Base-by-base conservation (phyloP, 2,888 invertebrate genomes). In the Hyles lineata region DNA sequence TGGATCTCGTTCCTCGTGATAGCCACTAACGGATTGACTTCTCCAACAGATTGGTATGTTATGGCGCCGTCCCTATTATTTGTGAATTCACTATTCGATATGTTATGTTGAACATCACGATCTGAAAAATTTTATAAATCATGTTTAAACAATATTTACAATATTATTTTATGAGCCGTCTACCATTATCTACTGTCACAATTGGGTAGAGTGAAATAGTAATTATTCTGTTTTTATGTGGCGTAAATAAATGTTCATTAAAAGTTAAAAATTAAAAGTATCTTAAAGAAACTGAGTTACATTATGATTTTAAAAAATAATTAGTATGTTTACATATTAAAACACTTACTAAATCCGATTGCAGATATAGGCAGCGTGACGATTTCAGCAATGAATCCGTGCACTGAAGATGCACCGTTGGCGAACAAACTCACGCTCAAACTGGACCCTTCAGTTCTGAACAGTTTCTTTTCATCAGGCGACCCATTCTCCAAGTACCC, bases 311-410 rank as follows among this genome's bases (percentile, higher is more conserved):
- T 35, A 70, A 21, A 70, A n/a, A 25, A 25, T 55, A 69, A 55
- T 32, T 23, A 17, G 1, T 9, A 55, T 23, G 55, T 69, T 43
- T 58, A 52, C 9, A 63, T 21, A 74, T 8, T 35, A 74, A 43
- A 21, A 17, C 77, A 96, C 97, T 96, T 94, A 98, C 98, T 97
- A 82, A 98, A 97, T 84, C 97, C 98, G 87, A 98, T 97, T 9
- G 97, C 97, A 62, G 98, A 98, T 84, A 98, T 98, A 0, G 99
- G 99, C 60, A 99, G 92, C 0, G 99, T 98, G 0, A 99, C 97
- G 71, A 99, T 96, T 94, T 99, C 99, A 21, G 99, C 99, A 77
- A 99, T 97, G 86, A 99, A 99, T 32, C 99, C 99, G 89, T 99
- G 98, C 21, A 96, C 96, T n/a, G 97, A 97, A 43, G 98, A 98